Conservation (phyloP, 2,888 invertebrate species). For the Dynastes maya region DNA sequence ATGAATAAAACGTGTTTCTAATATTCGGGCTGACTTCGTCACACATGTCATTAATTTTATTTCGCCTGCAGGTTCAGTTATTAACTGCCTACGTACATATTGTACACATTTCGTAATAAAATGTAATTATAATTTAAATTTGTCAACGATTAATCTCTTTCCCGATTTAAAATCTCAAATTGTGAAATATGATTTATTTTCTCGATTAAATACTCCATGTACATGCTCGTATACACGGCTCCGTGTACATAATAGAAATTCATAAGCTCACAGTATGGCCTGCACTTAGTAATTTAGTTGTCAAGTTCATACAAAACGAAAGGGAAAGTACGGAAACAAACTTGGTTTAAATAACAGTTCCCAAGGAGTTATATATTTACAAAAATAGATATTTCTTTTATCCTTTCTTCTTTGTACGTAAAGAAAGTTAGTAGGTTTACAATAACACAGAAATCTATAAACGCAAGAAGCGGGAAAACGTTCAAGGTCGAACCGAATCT, state of each 20-base stretch:
- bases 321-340: conserved; percentile 4
- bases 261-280: neutral
- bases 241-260: conserved; percentile 2
- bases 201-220: neutral
- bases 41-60: conserved; percentile 18
- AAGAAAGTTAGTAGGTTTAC: conserved; percentile 5
- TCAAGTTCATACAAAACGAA: conserved; percentile 10
- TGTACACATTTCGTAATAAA: conserved; percentile 1
- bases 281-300: conserved; percentile 19
- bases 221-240: neutral
- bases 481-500: conserved; percentile 35
- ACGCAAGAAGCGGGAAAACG: conserved; percentile 15
- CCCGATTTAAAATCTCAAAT: conserved; percentile 10
- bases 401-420: neutral
- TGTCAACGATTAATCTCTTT: conserved; percentile 13
- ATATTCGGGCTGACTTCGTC: neutral
- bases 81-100: neutral
- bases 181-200: conserved; percentile 15
- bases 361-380: neutral
- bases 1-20: conserved; percentile 1
- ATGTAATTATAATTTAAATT: conserved; percentile 14
- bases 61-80: neutral
- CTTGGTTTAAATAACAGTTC: conserved; percentile 10
- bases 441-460: conserved; percentile 26
- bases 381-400: neutral